Evolutionary conservation across 1,140 invertebrate species (phyloP).

Genomic region (Leptinotarsa texana): DNA sequence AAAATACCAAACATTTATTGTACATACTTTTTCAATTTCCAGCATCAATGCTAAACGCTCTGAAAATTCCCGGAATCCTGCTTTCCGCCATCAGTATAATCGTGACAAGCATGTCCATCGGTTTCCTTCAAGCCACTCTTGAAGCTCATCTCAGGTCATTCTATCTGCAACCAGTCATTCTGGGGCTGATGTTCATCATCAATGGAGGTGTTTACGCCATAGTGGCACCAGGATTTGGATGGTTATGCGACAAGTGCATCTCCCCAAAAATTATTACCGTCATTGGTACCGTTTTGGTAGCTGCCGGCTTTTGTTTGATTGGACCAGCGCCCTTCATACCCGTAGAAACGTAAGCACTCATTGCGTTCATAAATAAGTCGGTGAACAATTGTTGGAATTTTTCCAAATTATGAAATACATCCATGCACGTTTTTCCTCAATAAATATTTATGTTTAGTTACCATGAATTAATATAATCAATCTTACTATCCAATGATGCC

Average conservation of each 20-base stretch:
- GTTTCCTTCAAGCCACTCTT: slow-evolving; percentile 79
- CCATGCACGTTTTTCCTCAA: too few species aligned
- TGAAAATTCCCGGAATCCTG: slow-evolving; percentile 72
- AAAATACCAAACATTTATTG: too few species aligned
- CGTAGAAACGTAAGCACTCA: slow-evolving; percentile 61
- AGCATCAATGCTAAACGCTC: slow-evolving; percentile 66
- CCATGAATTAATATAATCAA: too few species aligned
- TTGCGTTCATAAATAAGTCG: neutral
- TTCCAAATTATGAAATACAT: too few species aligned
- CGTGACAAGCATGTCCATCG: slow-evolving; percentile 77
- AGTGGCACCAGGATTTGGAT: slow-evolving; percentile 80
- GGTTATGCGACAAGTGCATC: slow-evolving; percentile 71
- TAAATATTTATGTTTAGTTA: too few species aligned
- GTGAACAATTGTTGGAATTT: too few species aligned
- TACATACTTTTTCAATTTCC: neutral
- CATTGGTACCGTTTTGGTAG: slow-evolving; percentile 69
- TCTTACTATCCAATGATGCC: too few species aligned
- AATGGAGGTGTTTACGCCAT: slow-evolving; percentile 84
- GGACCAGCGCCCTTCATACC: slow-evolving; percentile 77
- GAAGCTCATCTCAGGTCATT: slow-evolving; percentile 82
- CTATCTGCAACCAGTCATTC: slow-evolving; percentile 70
- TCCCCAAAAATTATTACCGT: slow-evolving; percentile 70
- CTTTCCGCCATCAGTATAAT: slow-evolving; percentile 72
- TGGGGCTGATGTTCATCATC: slow-evolving; percentile 86
- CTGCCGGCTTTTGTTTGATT: slow-evolving; percentile 69